Percentiles rank a stretch among this genome's conserved stretches.
Evolutionary conservation across 2,113 vertebrate species (phyloP).

Genomic region (Mionectes macconnelli): DNA sequence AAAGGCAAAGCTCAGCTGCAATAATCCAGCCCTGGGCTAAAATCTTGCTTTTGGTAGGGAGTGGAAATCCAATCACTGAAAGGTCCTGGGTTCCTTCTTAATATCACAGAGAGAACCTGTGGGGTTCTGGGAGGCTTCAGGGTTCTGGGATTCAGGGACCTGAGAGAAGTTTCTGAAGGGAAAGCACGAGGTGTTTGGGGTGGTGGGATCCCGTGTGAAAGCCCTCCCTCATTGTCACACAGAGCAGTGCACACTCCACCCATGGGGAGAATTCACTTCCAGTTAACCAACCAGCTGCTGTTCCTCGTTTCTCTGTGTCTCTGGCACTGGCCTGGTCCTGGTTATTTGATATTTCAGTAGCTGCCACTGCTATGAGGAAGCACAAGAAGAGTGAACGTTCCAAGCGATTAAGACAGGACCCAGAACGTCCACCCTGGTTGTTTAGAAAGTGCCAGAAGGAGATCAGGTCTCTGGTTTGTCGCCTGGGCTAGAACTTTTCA

Average conservation of each 20-base stretch:
- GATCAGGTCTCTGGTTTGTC: not conserved
- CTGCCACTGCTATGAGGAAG: not conserved
- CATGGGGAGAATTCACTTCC: not conserved
- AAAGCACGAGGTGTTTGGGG: not conserved
- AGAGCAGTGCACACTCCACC: not conserved
- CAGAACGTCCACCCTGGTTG: not conserved
- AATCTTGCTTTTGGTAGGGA: not conserved
- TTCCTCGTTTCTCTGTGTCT: not conserved
- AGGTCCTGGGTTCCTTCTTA: not conserved
- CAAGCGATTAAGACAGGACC: not conserved
- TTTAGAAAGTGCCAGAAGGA: not conserved
- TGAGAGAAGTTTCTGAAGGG: not conserved
- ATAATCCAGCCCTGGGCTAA: not conserved
- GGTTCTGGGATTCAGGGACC: too few species aligned
- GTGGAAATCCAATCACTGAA: not conserved
- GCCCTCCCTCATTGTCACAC: not conserved
- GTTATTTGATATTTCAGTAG: not conserved
- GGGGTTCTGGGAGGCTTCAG: not conserved
- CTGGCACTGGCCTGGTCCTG: not conserved
- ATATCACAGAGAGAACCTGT: not conserved
- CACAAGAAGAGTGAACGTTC: not conserved
- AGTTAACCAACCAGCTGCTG: not conserved
- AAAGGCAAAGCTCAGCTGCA: not conserved
- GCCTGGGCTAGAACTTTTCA: not conserved
- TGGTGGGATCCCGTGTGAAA: not conserved